A percentile compares a stretch with the other conserved stretches of the same genome.
These are phyloP conservation scores for Crypturellus tataupa DNA, from an alignment of 2,797 vertebrate species.

Conservation along the genomic window DNA sequence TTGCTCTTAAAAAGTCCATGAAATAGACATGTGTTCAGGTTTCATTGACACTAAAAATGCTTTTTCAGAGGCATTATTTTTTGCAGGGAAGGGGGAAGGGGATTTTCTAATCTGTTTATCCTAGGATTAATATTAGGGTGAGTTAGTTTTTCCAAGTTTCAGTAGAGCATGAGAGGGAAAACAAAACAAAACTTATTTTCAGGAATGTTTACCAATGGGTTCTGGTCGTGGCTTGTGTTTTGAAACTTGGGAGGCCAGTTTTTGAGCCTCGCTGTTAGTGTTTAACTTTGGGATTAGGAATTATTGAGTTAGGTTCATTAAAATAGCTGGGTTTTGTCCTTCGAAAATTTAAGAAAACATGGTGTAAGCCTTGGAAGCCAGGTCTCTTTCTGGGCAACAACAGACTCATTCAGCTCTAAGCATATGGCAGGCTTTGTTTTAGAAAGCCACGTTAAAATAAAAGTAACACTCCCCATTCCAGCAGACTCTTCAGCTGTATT, in stretches of 20 bases:
- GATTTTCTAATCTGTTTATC: constrained; percentile 68
- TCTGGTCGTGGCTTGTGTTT: constrained; percentile 81
- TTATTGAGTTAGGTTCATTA: constrained; percentile 79
- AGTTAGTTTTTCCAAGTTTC: constrained; percentile 71
- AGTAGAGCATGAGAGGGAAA: constrained; percentile 68
- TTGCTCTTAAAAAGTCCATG: background rate
- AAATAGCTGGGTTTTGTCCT: constrained; percentile 72
- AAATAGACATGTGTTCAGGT: constrained; percentile 29
- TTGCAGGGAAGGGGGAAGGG: constrained; percentile 41
- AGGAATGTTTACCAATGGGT: constrained; percentile 80
- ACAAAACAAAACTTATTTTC: constrained; percentile 76
- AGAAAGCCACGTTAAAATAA: constrained; percentile 56
- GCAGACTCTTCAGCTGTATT: constrained; percentile 51
- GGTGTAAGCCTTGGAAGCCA: constrained; percentile 58
- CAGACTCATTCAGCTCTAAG: constrained; percentile 55
- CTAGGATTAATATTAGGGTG: constrained; percentile 71
- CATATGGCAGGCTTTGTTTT: constrained; percentile 70
- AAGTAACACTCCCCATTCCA: background rate
- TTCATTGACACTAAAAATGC: background rate
- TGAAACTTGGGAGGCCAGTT: constrained; percentile 80
- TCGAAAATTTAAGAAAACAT: constrained; percentile 72
- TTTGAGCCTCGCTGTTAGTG: constrained; percentile 75
- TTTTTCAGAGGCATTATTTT: constrained; percentile 58
- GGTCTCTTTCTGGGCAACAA: constrained; percentile 62
- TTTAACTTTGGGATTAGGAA: constrained; percentile 85